phyloP scores from a whole-genome alignment of 2,797 vertebrate species.

The Vipera latastei region DNA sequence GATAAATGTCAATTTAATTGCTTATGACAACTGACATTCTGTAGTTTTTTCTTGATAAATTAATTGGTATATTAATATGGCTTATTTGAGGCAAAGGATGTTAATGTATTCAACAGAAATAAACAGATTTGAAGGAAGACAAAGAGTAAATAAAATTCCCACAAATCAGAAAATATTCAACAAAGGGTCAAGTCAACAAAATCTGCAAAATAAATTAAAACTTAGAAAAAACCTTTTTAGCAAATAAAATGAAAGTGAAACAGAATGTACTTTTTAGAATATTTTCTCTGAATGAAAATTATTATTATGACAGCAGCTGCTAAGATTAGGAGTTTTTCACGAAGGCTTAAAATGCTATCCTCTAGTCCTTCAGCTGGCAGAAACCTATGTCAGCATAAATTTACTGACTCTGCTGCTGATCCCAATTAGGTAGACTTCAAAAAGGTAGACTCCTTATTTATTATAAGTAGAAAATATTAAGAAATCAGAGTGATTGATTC shows the following conservation, averaged over 20 bases:
- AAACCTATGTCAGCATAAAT: not conserved
- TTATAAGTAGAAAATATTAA: not conserved
- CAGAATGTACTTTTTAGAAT: not conserved
- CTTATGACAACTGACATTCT: conserved; percentile 2
- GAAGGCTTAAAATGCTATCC: not conserved
- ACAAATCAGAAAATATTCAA: conserved; percentile 43
- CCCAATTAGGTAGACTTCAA: not conserved
- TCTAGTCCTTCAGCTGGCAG: not conserved
- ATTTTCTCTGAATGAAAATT: not conserved
- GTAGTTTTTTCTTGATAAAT: conserved; percentile 13
- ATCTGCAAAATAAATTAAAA: conserved; percentile 29
- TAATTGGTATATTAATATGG: not conserved
- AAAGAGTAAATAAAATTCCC: not conserved
- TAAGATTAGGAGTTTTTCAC: not conserved
- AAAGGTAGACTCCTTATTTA: not conserved
- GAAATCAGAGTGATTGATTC: not conserved
- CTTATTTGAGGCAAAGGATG: conserved; percentile 32
- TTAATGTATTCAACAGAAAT: conserved; percentile 2
- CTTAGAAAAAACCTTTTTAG: not conserved
- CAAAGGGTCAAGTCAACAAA: conserved; percentile 4
- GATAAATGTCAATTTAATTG: conserved; percentile 33
- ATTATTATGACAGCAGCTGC: not conserved
- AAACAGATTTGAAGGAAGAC: conserved; percentile 13
- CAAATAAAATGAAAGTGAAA: not conserved
- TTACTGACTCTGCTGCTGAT: not conserved